phyloP scores from a whole-genome alignment of 2,888 invertebrate species.

The Julus scandinavius region DNA sequence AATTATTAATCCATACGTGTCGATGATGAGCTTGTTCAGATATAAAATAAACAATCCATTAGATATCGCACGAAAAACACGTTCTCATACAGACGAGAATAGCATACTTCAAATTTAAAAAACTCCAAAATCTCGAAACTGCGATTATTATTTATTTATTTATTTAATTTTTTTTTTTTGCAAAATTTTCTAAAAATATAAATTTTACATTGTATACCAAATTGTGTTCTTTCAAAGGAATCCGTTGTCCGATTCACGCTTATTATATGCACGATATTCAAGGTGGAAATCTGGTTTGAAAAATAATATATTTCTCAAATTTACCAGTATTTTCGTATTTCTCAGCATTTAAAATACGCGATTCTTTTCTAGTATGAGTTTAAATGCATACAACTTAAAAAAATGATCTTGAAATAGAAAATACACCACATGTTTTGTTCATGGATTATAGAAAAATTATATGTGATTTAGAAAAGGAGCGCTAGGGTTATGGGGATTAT shows the following conservation, averaged over 20 bases:
- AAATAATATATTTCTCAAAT: background rate
- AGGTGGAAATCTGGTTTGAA: background rate
- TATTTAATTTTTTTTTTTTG: background rate
- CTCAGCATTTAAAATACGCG: background rate
- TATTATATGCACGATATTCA: background rate
- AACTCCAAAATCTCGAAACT: background rate
- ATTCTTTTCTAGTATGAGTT: background rate
- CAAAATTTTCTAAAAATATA: slow-evolving; percentile 21
- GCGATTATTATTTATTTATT: background rate
- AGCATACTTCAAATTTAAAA: background rate
- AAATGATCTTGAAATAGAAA: background rate
- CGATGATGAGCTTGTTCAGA: slow-evolving; percentile 1
- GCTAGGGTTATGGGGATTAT: background rate
- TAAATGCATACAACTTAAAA: background rate
- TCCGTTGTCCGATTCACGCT: background rate
- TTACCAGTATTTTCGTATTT: background rate
- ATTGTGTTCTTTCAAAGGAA: background rate
- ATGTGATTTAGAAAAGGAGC: background rate
- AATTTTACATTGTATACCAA: background rate
- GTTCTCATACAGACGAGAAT: slow-evolving; percentile 19
- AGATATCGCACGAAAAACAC: background rate
- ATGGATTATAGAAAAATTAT: background rate
- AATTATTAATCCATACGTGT: background rate
- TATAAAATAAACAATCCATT: background rate
- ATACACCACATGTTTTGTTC: background rate